Evolutionary conservation across 2,797 vertebrate species (phyloP), one percentile per base, ranked within the genome.

Genomic region (Pseudomugil tenellus): DNA sequence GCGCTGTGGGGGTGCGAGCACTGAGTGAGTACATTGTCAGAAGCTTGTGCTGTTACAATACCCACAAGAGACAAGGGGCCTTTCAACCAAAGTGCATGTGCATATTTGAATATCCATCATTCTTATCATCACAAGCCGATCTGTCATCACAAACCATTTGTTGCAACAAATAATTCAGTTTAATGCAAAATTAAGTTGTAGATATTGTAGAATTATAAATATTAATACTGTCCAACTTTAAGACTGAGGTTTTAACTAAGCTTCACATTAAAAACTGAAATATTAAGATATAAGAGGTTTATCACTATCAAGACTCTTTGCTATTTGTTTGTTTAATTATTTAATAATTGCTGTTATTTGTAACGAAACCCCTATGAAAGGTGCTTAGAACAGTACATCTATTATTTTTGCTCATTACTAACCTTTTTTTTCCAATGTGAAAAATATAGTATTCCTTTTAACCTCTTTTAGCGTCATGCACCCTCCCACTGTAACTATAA

Each of bases 401-500:
- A n/a, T 70, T 70, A 68, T 71, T 76, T 66, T 70, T 62, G 48
- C 52, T 81, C 84, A 72, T 87, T 84, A 63, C 64, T 58, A 52
- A 57, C 43, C 62, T 77, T 71, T 82, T 34, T 75, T 68, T 72
- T 80, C 63, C 73, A 81, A 73, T 81, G 81, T 80, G 49, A 65
- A 84, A 87, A 86, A 78, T 70, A 72, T 70, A 32, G 58, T 70
- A 78, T 91, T 83, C 83, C 87, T 77, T 70, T 91, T 90, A 89
- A 91, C 91, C 87, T 88, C 89, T 80, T 83, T 92, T 91, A 91
- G 80, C 82, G 84, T 84, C 86, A 80, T 83, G 80, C 67, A 77
- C 82, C 80, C 88, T 81, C 88, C 83, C n/a, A 77, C 89, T 91
- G 88, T 90, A 91, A 64, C 81, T 84, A 76, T 92, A 93, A 93